Evolutionary conservation across 2,888 invertebrate genomes (phyloP).

Genomic region (Catocala nupta): DNA sequence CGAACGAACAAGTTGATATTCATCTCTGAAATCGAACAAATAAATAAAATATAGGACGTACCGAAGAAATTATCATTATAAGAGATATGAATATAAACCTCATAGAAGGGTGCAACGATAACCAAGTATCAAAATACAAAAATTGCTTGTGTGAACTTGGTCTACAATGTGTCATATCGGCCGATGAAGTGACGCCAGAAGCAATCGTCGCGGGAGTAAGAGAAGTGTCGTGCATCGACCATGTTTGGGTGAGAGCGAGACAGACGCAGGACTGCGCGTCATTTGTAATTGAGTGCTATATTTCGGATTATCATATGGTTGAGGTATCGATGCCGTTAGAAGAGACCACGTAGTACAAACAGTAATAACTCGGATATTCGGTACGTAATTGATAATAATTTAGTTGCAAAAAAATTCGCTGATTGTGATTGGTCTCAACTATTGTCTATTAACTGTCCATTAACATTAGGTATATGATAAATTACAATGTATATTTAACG

Average conservation of each 20-base stretch:
- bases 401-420: slow-evolving; percentile 7
- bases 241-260: slow-evolving; percentile 15
- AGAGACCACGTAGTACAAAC: neutral
- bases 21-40: no score
- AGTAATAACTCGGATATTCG: slow-evolving; percentile 2
- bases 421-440: slow-evolving; percentile 18
- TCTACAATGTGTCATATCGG: slow-evolving; percentile 15
- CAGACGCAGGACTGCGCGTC: slow-evolving; percentile 9
- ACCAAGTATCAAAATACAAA: slow-evolving; percentile 3
- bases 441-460: slow-evolving; percentile 8
- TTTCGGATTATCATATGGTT: slow-evolving; percentile 19
- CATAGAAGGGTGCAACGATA: neutral
- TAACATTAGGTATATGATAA: slow-evolving; percentile 6
- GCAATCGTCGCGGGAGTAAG: slow-evolving; percentile 20
- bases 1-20: no score
- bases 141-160: slow-evolving; percentile 16
- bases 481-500: slow-evolving; percentile 1
- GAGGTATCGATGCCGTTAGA: slow-evolving; percentile 10
- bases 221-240: slow-evolving; percentile 19
- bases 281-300: slow-evolving; percentile 14
- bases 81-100: slow-evolving; percentile 16
- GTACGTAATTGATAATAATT: slow-evolving; percentile 19
- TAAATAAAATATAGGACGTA: no score
- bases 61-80: slow-evolving; percentile 7
- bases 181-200: slow-evolving; percentile 17